A percentile compares a stretch with the other conserved stretches of the same genome.
These are phyloP conservation scores for Drosophila trapezifrons DNA, from an alignment of 1,140 invertebrate genomes.

Conservation along the genomic window DNA sequence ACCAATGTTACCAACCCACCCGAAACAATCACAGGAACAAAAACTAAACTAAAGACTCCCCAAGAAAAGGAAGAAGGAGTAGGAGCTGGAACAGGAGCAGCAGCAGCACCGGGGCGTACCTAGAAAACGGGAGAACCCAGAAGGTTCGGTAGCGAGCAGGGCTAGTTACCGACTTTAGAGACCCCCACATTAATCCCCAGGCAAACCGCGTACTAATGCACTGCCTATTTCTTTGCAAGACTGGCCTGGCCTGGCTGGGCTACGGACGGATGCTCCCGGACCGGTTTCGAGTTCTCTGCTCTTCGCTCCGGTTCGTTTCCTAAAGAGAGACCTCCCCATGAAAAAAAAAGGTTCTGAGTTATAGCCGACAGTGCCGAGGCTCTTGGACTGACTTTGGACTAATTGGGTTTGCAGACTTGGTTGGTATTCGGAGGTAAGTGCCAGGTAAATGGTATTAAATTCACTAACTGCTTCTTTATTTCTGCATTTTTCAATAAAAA, in stretches of 20 bases:
- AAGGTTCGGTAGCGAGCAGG: conserved; percentile 33
- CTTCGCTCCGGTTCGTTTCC: conserved; percentile 30
- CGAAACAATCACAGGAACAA: conserved; percentile 50
- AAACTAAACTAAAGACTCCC: conserved; percentile 7
- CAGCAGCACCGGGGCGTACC: conserved; percentile 5
- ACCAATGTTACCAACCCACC: conserved; percentile 75
- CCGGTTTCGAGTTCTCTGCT: conserved; percentile 35
- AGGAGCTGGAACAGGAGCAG: conserved; percentile 31
- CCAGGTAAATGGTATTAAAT: conserved; percentile 19
- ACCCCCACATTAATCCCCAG: conserved; percentile 34
- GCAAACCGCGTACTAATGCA: conserved; percentile 64
- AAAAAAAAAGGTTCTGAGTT: conserved; percentile 19
- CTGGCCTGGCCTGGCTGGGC: conserved; percentile 68
- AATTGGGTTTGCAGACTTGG: conserved; percentile 11
- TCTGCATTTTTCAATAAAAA: conserved; percentile 27
- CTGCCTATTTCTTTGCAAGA: conserved; percentile 80
- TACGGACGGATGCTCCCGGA: conserved; percentile 52
- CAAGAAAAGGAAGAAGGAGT: conserved; percentile 17
- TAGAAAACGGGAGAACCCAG: conserved; percentile 2
- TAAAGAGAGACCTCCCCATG: neutral
- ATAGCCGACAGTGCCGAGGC: conserved; percentile 9
- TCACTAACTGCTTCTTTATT: neutral
- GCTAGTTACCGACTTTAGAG: conserved; percentile 37
- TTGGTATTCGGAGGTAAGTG: conserved; percentile 26
- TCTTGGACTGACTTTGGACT: conserved; percentile 19